A percentile compares a stretch with the other conserved stretches of the same genome.
phyloP scores from a whole-genome alignment of 2,797 vertebrate species.

The Adrianichthys oophorus region DNA sequence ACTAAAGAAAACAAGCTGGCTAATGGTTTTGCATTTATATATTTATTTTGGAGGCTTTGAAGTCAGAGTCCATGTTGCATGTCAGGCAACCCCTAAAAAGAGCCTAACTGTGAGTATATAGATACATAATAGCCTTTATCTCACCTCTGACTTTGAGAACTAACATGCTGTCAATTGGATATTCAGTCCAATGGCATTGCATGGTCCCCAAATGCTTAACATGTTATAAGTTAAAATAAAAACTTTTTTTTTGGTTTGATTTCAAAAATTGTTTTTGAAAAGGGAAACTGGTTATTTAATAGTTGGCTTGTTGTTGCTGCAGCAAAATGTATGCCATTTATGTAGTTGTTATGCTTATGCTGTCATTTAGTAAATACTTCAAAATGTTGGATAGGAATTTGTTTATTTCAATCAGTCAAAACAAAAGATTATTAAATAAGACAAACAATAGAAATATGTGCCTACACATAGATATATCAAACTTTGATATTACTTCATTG shows the following conservation, averaged over 20 bases:
- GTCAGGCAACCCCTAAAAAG: conserved; percentile 53
- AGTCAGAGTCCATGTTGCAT: conserved; percentile 60
- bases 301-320: no score
- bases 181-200: no score
- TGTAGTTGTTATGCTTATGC: no score
- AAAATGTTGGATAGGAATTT: no score
- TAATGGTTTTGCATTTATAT: conserved; percentile 81
- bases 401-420: no score
- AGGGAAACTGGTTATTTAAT: neutral
- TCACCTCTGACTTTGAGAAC: conserved; percentile 43
- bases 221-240: neutral
- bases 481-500: no score
- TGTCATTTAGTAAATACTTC: no score
- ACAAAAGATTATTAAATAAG: no score
- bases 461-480: no score
- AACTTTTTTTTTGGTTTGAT: neutral
- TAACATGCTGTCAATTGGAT: neutral
- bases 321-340: no score
- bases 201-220: no score
- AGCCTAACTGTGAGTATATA: conserved; percentile 59
- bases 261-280: neutral
- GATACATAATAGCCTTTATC: conserved; percentile 47
- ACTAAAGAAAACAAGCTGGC: conserved; percentile 77
- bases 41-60: conserved; percentile 80
- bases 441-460: no score